A percentile compares a stretch with the other conserved stretches of the same genome.
Evolutionary conservation across 2,113 vertebrate genomes (phyloP).

Genomic region (Charina bottae): DNA sequence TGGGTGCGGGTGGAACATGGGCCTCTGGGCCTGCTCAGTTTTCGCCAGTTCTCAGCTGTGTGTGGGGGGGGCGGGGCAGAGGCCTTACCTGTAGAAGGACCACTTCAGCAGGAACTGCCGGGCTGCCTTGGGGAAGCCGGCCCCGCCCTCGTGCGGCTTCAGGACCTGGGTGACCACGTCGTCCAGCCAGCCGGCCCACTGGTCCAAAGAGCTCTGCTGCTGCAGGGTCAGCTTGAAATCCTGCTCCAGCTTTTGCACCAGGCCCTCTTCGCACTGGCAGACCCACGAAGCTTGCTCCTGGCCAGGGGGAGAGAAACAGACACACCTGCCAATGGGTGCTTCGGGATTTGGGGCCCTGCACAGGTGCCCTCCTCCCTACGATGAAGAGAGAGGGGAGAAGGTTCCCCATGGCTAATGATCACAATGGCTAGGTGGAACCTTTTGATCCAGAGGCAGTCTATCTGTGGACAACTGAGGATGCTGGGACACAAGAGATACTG

Average conservation of each 20-base stretch:
- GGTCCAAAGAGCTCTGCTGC: slow-evolving; percentile 97
- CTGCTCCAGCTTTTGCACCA: slow-evolving; percentile 95
- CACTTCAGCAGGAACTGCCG: slow-evolving; percentile 97
- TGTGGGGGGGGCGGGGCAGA: background rate
- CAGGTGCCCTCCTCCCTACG: too few relatives aligned
- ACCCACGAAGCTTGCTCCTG: slow-evolving; percentile 99
- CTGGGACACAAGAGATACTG: too few relatives aligned
- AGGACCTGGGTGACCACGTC: slow-evolving; percentile 93
- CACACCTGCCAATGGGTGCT: too few relatives aligned
- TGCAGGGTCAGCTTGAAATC: slow-evolving; percentile 97
- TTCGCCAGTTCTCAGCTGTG: background rate
- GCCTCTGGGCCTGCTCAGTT: background rate
- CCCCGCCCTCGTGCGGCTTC: slow-evolving; percentile 89
- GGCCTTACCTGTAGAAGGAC: slow-evolving; percentile 95
- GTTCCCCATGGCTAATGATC: too few relatives aligned
- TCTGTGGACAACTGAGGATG: too few relatives aligned
- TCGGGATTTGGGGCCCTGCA: too few relatives aligned
- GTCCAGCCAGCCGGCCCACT: slow-evolving; percentile 97
- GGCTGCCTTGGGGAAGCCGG: slow-evolving; percentile 93
- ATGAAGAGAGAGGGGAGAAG: too few relatives aligned
- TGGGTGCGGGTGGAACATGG: too few relatives aligned
- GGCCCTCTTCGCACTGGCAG: slow-evolving; percentile 94
- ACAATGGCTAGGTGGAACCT: too few relatives aligned
- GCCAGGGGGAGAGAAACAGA: background rate
- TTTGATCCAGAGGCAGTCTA: too few relatives aligned